These are phyloP conservation scores for Masnerella sp. DNA, from an alignment of 2,888 invertebrate species.

Conservation along the genomic window DNA sequence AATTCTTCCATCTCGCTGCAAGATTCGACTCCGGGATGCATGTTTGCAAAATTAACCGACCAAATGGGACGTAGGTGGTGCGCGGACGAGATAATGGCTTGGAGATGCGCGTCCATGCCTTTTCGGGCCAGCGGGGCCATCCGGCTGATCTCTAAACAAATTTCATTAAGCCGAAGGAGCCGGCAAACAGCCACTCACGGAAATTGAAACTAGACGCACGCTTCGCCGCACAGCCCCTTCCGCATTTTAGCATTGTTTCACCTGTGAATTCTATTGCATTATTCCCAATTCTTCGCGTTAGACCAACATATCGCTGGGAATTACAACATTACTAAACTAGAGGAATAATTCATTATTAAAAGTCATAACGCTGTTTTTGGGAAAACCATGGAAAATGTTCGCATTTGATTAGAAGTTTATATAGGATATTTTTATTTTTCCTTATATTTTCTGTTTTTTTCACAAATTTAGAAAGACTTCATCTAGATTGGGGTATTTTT, in stretches of 20 bases:
- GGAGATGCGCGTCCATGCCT: constrained; percentile 24
- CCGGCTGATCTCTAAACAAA: constrained; percentile 60
- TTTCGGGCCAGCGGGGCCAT: constrained; percentile 49
- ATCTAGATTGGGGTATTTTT: no score
- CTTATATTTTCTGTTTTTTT: no score
- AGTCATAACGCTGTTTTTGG: no score
- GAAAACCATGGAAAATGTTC: no score
- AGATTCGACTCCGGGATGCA: constrained; percentile 34
- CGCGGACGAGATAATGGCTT: constrained; percentile 49
- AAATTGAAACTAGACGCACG: constrained; percentile 60
- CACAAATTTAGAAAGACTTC: no score
- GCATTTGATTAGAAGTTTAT: no score
- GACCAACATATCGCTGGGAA: not conserved
- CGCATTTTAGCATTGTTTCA: constrained; percentile 55
- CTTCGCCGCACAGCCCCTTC: constrained; percentile 40
- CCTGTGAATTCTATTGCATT: constrained; percentile 47
- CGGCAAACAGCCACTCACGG: constrained; percentile 58
- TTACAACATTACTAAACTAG: no score
- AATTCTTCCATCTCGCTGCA: constrained; percentile 29
- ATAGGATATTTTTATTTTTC: no score
- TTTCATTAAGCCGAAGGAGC: constrained; percentile 58
- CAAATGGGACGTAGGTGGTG: constrained; percentile 37
- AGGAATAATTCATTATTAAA: no score
- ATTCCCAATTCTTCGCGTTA: constrained; percentile 39
- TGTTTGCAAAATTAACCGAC: constrained; percentile 54